A percentile compares a stretch with the other conserved stretches of the same genome.
phyloP scores from a whole-genome alignment of 2,797 vertebrate species.

The Cirrhinus molitorella region DNA sequence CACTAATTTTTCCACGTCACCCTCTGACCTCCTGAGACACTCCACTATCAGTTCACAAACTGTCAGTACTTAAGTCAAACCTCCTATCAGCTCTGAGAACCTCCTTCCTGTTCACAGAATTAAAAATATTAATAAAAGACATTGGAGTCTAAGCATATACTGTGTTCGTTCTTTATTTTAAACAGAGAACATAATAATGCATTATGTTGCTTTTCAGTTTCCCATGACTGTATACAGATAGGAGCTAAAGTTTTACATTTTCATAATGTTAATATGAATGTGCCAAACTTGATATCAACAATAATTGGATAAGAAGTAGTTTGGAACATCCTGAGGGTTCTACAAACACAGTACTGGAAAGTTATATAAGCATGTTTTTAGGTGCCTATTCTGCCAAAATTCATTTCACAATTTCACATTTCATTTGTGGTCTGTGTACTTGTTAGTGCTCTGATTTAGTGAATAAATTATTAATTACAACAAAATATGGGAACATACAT shows the following conservation, averaged over 20 bases:
- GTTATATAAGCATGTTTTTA: not conserved
- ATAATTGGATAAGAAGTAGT: not conserved
- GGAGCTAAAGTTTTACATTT: not conserved
- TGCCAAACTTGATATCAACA: not conserved
- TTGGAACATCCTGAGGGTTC: not conserved
- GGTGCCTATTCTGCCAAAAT: not conserved
- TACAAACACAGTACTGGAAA: not conserved
- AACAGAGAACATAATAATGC: not conserved
- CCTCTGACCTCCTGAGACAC: not conserved
- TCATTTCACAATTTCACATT: too few relatives aligned
- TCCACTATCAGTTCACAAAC: not conserved
- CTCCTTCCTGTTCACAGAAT: not conserved
- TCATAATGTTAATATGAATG: constrained; percentile 1
- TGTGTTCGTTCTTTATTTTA: not conserved
- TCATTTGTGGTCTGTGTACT: not conserved
- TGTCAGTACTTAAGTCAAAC: not conserved
- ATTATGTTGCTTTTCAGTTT: not conserved
- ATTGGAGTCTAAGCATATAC: not conserved
- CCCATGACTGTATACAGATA: not conserved
- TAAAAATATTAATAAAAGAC: not conserved
- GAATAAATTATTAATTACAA: not conserved
- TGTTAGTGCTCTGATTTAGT: too few relatives aligned
- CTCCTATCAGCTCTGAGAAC: not conserved
- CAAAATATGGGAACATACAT: not conserved
- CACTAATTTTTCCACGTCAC: not conserved